Percentiles rank a stretch among this genome's conserved stretches.
phyloP scores from a whole-genome alignment of 2,113 vertebrate species.

The Bubo bubo region DNA sequence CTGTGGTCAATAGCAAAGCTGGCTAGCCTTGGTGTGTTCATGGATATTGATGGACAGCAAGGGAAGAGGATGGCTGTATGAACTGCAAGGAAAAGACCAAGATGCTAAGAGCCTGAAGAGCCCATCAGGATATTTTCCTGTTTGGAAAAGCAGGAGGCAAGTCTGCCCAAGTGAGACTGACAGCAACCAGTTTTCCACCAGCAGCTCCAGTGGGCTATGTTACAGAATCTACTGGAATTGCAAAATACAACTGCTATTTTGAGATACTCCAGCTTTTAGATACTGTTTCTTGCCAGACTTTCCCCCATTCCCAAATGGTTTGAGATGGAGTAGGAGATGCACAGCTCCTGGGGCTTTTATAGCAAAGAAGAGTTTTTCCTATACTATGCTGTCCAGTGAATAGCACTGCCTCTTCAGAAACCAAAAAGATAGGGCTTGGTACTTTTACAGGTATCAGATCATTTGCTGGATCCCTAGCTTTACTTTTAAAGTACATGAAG shows the following conservation, averaged over 20 bases:
- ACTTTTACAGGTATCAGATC: background rate
- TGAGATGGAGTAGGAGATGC: accelerated
- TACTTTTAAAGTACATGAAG: background rate
- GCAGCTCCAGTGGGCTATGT: background rate
- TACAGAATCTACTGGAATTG: background rate
- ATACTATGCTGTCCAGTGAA: background rate
- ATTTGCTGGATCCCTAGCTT: background rate
- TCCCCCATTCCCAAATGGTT: background rate
- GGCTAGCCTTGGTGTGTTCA: background rate
- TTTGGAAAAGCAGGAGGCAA: background rate
- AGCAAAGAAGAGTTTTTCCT: background rate
- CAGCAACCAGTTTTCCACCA: background rate
- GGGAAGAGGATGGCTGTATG: background rate
- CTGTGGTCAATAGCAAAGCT: background rate
- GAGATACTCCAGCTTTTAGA: background rate
- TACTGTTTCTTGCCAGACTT: background rate
- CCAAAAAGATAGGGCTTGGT: background rate
- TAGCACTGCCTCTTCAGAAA: background rate
- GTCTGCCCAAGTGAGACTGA: background rate
- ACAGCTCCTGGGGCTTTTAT: background rate
- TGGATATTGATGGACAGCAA: background rate
- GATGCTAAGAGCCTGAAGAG: background rate
- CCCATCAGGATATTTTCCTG: background rate
- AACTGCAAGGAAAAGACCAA: background rate
- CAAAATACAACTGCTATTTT: background rate